Evolutionary conservation across 2,113 vertebrate species (phyloP).

Genomic region (Pleuronectes platessa): DNA sequence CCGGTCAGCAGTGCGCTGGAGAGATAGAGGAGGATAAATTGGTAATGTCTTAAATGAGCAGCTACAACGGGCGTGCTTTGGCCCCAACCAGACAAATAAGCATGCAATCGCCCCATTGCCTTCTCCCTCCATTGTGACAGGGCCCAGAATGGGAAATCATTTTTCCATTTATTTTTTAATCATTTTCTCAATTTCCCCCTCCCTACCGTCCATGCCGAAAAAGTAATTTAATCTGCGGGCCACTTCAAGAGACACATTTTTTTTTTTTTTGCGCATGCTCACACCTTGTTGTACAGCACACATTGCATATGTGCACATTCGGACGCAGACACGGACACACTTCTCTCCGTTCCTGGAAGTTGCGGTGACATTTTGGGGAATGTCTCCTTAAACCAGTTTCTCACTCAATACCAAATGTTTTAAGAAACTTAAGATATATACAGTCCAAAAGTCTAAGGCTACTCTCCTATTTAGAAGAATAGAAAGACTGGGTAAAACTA

Average conservation of each 20-base stretch:
- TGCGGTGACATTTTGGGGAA: background rate
- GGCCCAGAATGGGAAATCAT: constrained; percentile 65
- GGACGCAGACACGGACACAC: background rate
- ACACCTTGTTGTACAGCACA: constrained; percentile 9
- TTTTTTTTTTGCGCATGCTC: constrained; percentile 30
- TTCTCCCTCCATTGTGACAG: constrained; percentile 68
- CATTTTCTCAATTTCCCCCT: constrained; percentile 69
- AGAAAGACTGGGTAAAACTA: background rate
- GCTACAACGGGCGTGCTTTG: constrained; percentile 50
- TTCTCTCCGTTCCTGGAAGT: background rate
- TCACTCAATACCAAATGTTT: constrained; percentile 2
- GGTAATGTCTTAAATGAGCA: constrained; percentile 72
- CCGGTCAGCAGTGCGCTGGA: constrained; percentile 49
- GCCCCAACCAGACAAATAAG: constrained; percentile 69
- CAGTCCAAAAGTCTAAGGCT: background rate
- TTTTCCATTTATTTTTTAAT: constrained; percentile 77
- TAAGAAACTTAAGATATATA: constrained; percentile 5
- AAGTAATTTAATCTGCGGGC: constrained; percentile 72
- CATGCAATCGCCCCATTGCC: constrained; percentile 63
- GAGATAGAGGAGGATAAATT: constrained; percentile 66
- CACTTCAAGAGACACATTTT: constrained; percentile 64
- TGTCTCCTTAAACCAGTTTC: background rate
- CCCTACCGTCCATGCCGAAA: constrained; percentile 36
- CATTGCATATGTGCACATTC: constrained; percentile 11
- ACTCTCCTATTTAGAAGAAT: background rate